Conservation (phyloP, 2,888 invertebrate genomes). For the Ligdia adustata region DNA sequence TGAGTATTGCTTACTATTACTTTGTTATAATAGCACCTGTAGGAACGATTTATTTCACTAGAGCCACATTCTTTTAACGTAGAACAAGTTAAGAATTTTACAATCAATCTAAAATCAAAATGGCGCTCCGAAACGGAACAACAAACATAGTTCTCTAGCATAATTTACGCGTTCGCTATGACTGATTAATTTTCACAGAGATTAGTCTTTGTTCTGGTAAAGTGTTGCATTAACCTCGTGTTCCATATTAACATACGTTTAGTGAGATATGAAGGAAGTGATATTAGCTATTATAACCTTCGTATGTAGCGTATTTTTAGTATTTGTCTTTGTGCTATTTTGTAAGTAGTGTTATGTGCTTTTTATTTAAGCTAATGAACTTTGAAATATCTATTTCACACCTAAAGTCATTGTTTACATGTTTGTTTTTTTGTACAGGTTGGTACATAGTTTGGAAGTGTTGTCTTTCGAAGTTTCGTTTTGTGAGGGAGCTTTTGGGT, state of each 20-base stretch:
- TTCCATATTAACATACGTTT: slow-evolving; percentile 61
- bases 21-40: no score
- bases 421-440: slow-evolving; percentile 84
- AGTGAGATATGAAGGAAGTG: slow-evolving; percentile 79
- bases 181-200: slow-evolving; percentile 46
- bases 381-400: neutral
- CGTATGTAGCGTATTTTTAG: slow-evolving; percentile 79
- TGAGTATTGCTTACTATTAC: slow-evolving; percentile 10
- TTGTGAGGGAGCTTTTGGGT: slow-evolving; percentile 93
- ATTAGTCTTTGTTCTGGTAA: slow-evolving; percentile 62
- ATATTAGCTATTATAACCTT: slow-evolving; percentile 79
- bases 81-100: slow-evolving; percentile 20
- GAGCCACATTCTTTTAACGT: neutral
- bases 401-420: slow-evolving; percentile 3
- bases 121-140: slow-evolving; percentile 50
- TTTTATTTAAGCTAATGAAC: neutral
- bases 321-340: slow-evolving; percentile 79
- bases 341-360: slow-evolving; percentile 71
- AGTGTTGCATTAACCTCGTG: slow-evolving; percentile 67
- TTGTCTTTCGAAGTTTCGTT: slow-evolving; percentile 93
- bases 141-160: slow-evolving; percentile 42
- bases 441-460: slow-evolving; percentile 97
- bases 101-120: slow-evolving; percentile 42
- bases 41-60: neutral
- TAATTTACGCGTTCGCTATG: slow-evolving; percentile 44